Percentiles rank a stretch among this genome's conserved stretches.
These are phyloP conservation scores for Sminthurinus aureus DNA, from an alignment of 2,888 invertebrate genomes.

Conservation along the genomic window DNA sequence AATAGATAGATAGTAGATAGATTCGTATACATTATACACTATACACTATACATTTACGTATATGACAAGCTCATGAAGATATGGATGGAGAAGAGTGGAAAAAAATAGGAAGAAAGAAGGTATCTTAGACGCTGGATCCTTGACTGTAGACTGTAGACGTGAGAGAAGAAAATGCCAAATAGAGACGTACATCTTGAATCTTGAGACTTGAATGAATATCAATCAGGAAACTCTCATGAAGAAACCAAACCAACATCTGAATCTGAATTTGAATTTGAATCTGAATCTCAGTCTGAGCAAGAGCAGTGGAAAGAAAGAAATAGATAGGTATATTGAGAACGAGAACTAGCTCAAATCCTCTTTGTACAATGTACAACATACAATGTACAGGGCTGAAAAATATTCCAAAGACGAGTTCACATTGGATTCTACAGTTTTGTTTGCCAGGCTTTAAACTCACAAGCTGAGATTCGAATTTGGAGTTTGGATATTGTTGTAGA, in stretches of 20 bases:
- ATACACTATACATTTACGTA: too few relatives aligned
- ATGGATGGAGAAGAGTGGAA: not conserved
- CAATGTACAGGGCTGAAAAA: too few relatives aligned
- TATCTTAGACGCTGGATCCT: not conserved
- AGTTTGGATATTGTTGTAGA: too few relatives aligned
- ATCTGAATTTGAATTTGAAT: not conserved
- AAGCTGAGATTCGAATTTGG: too few relatives aligned
- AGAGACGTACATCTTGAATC: conserved; percentile 33
- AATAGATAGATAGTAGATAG: too few relatives aligned
- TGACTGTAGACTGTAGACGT: not conserved
- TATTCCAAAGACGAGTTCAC: too few relatives aligned
- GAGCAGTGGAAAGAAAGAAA: not conserved
- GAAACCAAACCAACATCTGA: not conserved
- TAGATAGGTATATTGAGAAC: not conserved
- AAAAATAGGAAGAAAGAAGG: not conserved
- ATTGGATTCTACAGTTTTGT: too few relatives aligned
- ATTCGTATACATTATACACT: not conserved
- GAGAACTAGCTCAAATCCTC: not conserved
- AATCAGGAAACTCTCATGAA: conserved; percentile 25
- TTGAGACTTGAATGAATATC: conserved; percentile 32
- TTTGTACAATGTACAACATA: too few relatives aligned
- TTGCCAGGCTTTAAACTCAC: too few relatives aligned
- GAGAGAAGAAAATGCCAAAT: conserved; percentile 29
- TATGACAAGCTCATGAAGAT: not conserved
- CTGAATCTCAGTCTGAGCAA: not conserved